Percentiles rank a stretch among this genome's conserved stretches.
phyloP scores from a whole-genome alignment of 2,888 invertebrate species.

The Pantelozetes paolii region DNA sequence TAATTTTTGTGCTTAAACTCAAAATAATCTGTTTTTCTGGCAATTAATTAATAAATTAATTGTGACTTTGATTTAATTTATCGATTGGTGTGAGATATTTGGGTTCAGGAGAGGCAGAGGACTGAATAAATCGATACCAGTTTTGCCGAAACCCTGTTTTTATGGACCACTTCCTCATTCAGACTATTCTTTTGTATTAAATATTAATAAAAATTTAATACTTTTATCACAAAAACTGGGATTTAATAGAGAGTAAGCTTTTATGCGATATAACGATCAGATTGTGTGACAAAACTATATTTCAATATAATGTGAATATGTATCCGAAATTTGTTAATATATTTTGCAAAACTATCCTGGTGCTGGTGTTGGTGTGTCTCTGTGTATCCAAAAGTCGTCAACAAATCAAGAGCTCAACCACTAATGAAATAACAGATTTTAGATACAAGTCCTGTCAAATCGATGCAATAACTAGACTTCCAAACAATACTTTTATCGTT shows the following conservation, averaged over 20 bases:
- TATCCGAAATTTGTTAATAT: too few relatives aligned
- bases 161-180: slow-evolving; percentile 1
- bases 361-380: not conserved
- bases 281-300: not conserved
- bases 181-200: not conserved
- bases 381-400: not conserved
- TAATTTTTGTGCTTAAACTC: not conserved
- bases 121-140: not conserved
- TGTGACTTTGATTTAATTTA: not conserved
- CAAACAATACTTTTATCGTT: slow-evolving; percentile 35
- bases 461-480: slow-evolving; percentile 35
- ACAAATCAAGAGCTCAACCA: not conserved
- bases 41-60: not conserved
- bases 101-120: not conserved
- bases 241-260: not conserved
- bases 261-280: not conserved
- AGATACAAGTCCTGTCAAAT: slow-evolving; percentile 36
- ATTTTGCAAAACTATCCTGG: not conserved
- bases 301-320: too few relatives aligned
- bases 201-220: not conserved
- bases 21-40: not conserved
- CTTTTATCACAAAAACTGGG: not conserved
- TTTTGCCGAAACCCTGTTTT: not conserved
- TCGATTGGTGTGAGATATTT: slow-evolving; percentile 5
- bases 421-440: slow-evolving; percentile 35